These are phyloP conservation scores for Schizopygopsis pylzovi DNA, from an alignment of 2,797 vertebrate species.

Conservation along the genomic window DNA sequence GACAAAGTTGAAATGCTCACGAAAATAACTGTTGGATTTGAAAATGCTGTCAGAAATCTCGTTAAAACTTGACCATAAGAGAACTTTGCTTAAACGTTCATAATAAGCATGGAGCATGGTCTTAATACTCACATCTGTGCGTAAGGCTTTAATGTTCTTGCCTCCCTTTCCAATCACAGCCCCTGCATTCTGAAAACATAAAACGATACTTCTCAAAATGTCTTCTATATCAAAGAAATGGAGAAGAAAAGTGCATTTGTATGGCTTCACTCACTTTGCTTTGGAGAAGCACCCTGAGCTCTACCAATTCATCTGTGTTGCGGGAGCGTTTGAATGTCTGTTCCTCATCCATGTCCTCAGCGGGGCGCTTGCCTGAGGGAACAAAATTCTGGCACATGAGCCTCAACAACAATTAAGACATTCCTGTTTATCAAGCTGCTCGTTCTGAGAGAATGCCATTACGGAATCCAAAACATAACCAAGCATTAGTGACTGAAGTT, in stretches of 20 bases:
- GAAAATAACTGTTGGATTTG: constrained; percentile 44
- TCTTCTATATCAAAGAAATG: not conserved
- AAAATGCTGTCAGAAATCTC: constrained; percentile 35
- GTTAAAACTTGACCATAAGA: constrained; percentile 37
- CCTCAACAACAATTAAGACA: constrained; percentile 5
- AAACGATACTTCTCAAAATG: constrained; percentile 14
- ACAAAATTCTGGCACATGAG: constrained; percentile 22
- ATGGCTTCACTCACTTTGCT: constrained; percentile 87
- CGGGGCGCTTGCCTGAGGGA: constrained; percentile 92
- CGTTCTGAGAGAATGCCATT: not conserved
- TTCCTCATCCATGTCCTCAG: constrained; percentile 97
- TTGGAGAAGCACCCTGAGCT: constrained; percentile 94
- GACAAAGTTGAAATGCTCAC: constrained; percentile 43
- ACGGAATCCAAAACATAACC: constrained; percentile 12
- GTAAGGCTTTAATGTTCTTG: constrained; percentile 98
- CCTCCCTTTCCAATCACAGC: constrained; percentile 98
- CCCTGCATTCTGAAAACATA: constrained; percentile 88
- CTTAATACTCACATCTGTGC: constrained; percentile 95
- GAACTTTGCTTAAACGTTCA: constrained; percentile 28
- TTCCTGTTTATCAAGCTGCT: constrained; percentile 23
- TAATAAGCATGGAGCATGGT: constrained; percentile 18
- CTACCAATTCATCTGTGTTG: constrained; percentile 96
- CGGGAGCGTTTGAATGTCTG: constrained; percentile 97
- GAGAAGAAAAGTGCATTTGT: not conserved
- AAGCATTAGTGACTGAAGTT: not conserved